Evolutionary conservation across 2,888 invertebrate species (phyloP).

Genomic region (Rotaria socialis): DNA sequence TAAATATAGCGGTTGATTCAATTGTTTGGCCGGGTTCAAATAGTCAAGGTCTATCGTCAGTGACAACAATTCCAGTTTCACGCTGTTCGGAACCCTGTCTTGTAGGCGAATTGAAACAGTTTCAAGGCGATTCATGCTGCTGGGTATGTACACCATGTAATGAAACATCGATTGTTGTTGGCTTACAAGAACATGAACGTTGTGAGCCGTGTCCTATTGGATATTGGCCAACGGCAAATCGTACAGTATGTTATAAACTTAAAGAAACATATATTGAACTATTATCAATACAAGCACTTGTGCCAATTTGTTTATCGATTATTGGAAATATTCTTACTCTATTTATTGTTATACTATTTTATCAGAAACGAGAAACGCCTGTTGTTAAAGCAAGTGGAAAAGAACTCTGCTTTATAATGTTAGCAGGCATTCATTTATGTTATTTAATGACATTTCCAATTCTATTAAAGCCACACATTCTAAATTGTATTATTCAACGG

Average conservation of each 20-base stretch:
- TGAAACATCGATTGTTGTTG: conserved; percentile 50
- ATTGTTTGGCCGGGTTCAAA: conserved; percentile 59
- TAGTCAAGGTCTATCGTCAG: conserved; percentile 48
- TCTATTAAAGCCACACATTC: conserved; percentile 64
- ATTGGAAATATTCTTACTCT: neutral
- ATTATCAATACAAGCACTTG: neutral
- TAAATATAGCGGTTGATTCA: neutral
- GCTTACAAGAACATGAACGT: conserved; percentile 52
- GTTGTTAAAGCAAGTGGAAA: conserved; percentile 67
- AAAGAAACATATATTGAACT: conserved; percentile 42
- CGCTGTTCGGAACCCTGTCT: conserved; percentile 60
- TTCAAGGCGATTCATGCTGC: conserved; percentile 60
- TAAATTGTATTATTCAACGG: conserved; percentile 62
- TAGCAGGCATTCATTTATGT: conserved; percentile 66
- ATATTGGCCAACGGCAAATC: conserved; percentile 50
- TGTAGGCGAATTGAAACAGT: conserved; percentile 58
- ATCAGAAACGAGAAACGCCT: conserved; percentile 62
- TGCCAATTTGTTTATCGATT: neutral
- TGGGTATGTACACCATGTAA: conserved; percentile 58
- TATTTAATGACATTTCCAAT: conserved; percentile 67
- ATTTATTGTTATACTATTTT: neutral
- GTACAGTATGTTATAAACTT: conserved; percentile 51
- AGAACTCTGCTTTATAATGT: conserved; percentile 67
- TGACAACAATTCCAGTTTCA: conserved; percentile 54
- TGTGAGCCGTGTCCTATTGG: conserved; percentile 52